Percentiles rank a stretch among this genome's conserved stretches.
Evolutionary conservation across 2,113 vertebrate species (phyloP).

Genomic region (Zingel zingel): DNA sequence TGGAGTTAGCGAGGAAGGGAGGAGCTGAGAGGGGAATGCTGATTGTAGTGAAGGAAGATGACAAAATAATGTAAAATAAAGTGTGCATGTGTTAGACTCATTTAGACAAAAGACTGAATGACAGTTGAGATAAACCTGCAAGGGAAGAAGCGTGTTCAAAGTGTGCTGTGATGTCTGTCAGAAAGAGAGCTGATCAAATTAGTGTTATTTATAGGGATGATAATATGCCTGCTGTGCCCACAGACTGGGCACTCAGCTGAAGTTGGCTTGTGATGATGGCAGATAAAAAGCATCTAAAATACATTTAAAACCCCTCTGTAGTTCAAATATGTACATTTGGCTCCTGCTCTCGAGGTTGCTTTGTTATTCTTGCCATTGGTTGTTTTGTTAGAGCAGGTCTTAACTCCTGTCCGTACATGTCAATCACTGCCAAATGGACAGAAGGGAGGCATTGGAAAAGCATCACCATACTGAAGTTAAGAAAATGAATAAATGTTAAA

Average conservation of each 20-base stretch:
- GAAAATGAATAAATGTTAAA: background rate
- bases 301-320: slow-evolving; percentile 9
- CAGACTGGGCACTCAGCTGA: slow-evolving; percentile 14
- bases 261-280: slow-evolving; percentile 35
- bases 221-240: slow-evolving; percentile 23
- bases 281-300: slow-evolving; percentile 33
- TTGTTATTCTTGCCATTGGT: slow-evolving; percentile 5
- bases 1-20: slow-evolving; percentile 41
- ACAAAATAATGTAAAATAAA: slow-evolving; percentile 1
- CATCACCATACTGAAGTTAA: background rate
- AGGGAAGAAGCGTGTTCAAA: background rate
- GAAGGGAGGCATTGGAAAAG: background rate
- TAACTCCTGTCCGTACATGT: background rate
- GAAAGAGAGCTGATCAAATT: slow-evolving; percentile 45
- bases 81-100: background rate
- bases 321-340: slow-evolving; percentile 2
- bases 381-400: background rate
- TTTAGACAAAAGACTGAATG: background rate
- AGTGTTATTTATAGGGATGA: slow-evolving; percentile 63
- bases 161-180: slow-evolving; percentile 10
- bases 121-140: background rate
- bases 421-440: background rate
- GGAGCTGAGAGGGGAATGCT: slow-evolving; percentile 42
- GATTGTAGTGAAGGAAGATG: slow-evolving; percentile 20
- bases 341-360: background rate